Evolutionary conservation across 2,113 vertebrate species (phyloP).

Genomic region (Numida meleagris): DNA sequence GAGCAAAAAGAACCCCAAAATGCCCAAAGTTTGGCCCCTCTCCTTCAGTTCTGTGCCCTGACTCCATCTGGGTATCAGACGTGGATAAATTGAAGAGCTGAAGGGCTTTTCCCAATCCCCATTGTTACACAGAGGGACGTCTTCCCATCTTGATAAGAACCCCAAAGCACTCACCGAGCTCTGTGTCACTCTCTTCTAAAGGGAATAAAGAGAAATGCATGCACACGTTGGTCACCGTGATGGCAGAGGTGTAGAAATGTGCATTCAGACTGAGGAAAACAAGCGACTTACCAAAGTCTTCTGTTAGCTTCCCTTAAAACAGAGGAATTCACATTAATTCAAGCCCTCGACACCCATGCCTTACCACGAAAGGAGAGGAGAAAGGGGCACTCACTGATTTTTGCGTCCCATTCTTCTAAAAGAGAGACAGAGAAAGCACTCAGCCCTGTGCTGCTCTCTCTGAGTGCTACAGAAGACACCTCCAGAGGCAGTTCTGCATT

Average conservation of each 20-base stretch:
- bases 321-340: background rate
- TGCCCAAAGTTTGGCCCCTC: background rate
- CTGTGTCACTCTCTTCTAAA: background rate
- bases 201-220: background rate
- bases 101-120: background rate
- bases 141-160: too few species aligned
- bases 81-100: too few species aligned
- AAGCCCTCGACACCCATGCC: too few species aligned
- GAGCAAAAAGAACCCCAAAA: background rate
- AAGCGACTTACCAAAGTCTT: background rate
- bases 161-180: background rate
- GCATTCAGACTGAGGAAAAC: rapidly evolving
- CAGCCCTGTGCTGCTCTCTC: background rate
- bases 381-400: background rate
- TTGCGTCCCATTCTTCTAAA: background rate
- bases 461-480: background rate
- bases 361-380: too few species aligned
- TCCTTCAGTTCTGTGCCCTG: background rate
- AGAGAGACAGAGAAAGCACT: background rate
- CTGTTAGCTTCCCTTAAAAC: background rate
- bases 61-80: background rate
- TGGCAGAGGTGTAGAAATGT: rapidly evolving
- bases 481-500: background rate
- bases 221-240: rapidly evolving
- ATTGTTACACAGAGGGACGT: background rate